These are phyloP conservation scores for Triops cancriformis DNA, from an alignment of 1,140 invertebrate species.

Conservation along the genomic window DNA sequence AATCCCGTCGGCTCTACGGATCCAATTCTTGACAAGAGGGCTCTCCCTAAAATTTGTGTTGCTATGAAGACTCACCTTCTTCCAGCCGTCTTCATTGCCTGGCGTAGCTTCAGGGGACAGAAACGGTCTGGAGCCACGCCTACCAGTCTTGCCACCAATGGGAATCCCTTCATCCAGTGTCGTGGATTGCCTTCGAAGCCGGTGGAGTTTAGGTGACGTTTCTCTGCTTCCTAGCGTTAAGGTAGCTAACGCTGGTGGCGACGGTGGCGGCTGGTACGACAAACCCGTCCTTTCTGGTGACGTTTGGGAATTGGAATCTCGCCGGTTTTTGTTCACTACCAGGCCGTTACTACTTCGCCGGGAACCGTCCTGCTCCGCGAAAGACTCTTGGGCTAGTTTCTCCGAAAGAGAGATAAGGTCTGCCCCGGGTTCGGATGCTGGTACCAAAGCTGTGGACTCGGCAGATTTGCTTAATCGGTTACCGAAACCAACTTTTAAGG, in stretches of 20 bases:
- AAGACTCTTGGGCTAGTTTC: not conserved
- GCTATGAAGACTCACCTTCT: constrained; percentile 41
- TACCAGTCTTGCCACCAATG: constrained; percentile 45
- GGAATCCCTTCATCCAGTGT: constrained; percentile 72
- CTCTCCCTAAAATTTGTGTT: constrained; percentile 7
- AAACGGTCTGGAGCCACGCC: constrained; percentile 67
- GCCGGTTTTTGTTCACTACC: not conserved
- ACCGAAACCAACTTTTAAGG: constrained; percentile 1
- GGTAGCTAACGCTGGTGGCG: constrained; percentile 2
- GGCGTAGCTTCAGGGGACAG: constrained; percentile 55
- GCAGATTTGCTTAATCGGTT: not conserved
- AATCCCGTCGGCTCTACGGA: constrained; percentile 53
- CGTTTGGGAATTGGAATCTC: not conserved
- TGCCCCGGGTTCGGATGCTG: not conserved
- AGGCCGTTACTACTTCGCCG: constrained; percentile 1
- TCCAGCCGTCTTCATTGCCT: constrained; percentile 42
- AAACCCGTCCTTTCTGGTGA: not conserved
- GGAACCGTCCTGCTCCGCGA: not conserved
- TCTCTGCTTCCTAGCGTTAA: constrained; percentile 16
- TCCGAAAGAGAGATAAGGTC: not conserved
- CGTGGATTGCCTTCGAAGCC: constrained; percentile 72
- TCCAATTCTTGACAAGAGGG: too few relatives aligned
- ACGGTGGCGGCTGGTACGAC: not conserved
- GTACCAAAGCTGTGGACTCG: constrained; percentile 1
- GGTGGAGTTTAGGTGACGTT: constrained; percentile 47